phyloP scores from a whole-genome alignment of 2,113 vertebrate species.

The Ibidorhyncha struthersii region DNA sequence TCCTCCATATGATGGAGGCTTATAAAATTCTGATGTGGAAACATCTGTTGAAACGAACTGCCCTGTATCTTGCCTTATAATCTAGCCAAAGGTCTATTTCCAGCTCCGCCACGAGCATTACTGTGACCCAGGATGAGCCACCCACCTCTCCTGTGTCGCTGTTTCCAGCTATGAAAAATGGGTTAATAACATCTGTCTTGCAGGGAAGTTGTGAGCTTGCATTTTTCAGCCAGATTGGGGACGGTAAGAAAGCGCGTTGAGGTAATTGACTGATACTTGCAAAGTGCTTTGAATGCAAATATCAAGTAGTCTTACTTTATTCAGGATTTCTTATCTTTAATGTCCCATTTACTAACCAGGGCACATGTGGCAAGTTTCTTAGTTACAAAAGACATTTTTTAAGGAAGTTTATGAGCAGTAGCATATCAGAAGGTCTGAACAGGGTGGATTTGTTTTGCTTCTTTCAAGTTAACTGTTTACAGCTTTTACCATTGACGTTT shows the following conservation, averaged over 20 bases:
- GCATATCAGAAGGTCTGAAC: background rate
- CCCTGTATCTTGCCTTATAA: background rate
- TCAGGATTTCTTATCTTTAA: constrained; percentile 20
- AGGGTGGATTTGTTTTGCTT: background rate
- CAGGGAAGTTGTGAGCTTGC: background rate
- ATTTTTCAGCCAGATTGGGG: background rate
- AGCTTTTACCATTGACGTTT: background rate
- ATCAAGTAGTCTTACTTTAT: background rate
- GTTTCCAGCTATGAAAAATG: background rate
- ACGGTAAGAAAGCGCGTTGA: background rate
- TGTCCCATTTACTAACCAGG: constrained; percentile 17
- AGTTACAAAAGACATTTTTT: background rate
- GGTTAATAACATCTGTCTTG: background rate
- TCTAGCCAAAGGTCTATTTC: background rate
- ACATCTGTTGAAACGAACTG: background rate
- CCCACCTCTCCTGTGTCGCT: background rate
- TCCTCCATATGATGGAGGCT: background rate
- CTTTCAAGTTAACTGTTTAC: background rate
- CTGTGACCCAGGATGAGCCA: background rate
- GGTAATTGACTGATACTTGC: constrained; percentile 14
- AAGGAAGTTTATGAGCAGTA: background rate
- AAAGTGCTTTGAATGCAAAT: constrained; percentile 34
- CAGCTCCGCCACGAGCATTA: background rate
- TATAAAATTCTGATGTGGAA: background rate
- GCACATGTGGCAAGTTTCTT: background rate